These are phyloP conservation scores for Phoenicopterus ruber DNA, from an alignment of 2,113 vertebrate genomes.

Conservation along the genomic window DNA sequence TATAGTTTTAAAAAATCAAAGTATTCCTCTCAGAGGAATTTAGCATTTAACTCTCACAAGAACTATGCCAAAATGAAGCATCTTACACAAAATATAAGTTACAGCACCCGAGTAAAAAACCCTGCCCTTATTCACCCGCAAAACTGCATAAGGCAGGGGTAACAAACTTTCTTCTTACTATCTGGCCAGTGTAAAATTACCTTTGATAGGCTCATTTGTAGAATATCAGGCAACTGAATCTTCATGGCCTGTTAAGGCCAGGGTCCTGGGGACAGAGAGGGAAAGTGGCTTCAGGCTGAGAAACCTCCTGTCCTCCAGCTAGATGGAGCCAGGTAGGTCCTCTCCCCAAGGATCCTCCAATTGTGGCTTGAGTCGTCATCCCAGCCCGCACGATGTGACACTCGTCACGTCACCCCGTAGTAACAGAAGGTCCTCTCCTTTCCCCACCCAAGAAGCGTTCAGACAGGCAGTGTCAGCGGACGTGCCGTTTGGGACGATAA, in stretches of 20 bases:
- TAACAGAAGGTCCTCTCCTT: not conserved
- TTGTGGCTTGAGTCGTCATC: not conserved
- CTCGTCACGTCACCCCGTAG: not conserved
- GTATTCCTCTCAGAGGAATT: not conserved
- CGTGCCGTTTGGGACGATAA: not conserved
- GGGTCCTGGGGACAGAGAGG: not conserved
- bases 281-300: not conserved
- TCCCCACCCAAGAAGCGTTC: not conserved
- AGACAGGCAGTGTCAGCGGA: not conserved
- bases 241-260: not conserved
- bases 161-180: not conserved
- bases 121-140: not conserved
- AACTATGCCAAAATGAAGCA: not conserved
- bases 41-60: not conserved
- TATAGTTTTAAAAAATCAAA: accelerated
- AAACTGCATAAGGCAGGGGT: not conserved
- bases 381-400: accelerated
- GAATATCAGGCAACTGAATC: not conserved
- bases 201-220: not conserved
- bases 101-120: not conserved
- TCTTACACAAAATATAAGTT: not conserved
- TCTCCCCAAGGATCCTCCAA: not conserved
- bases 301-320: not conserved
- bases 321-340: not conserved
- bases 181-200: not conserved